Conservation (phyloP, 1,140 invertebrate species). For the Oedothorax gibbosus region DNA sequence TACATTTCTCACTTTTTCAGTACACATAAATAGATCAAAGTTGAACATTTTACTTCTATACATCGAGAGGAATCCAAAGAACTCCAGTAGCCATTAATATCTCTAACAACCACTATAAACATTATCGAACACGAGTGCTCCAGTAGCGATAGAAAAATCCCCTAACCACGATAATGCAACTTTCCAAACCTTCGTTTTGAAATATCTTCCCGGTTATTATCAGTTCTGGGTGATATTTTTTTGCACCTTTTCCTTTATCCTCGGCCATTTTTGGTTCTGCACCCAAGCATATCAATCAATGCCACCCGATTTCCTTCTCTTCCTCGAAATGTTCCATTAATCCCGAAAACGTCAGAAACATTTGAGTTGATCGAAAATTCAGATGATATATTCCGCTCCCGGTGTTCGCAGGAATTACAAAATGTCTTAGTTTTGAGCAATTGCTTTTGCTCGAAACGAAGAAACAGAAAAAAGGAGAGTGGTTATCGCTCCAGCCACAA, state of each 20-base stretch:
- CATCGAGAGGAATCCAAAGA: not conserved
- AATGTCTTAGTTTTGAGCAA: conserved; percentile 29
- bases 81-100: not conserved
- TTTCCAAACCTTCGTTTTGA: conserved; percentile 10
- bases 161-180: conserved; percentile 32
- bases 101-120: conserved; percentile 22
- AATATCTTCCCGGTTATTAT: conserved; percentile 48
- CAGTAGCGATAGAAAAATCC: conserved; percentile 13
- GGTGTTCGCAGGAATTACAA: conserved; percentile 33
- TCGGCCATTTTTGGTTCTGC: conserved; percentile 44
- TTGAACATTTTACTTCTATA: no score
- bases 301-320: conserved; percentile 40
- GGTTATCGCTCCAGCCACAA: no score
- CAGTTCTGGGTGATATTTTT: conserved; percentile 4
- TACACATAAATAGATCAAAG: no score
- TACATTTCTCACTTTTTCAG: no score
- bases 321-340: conserved; percentile 18
- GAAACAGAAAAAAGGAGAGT: no score
- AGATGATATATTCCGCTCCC: conserved; percentile 47
- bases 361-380: conserved; percentile 55
- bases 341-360: conserved; percentile 39
- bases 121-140: conserved; percentile 31
- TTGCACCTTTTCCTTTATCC: conserved; percentile 5
- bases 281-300: conserved; percentile 50
- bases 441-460: not conserved